These are phyloP conservation scores for Brachypteracias leptosomus DNA, from an alignment of 2,113 vertebrate genomes.

Conservation along the genomic window DNA sequence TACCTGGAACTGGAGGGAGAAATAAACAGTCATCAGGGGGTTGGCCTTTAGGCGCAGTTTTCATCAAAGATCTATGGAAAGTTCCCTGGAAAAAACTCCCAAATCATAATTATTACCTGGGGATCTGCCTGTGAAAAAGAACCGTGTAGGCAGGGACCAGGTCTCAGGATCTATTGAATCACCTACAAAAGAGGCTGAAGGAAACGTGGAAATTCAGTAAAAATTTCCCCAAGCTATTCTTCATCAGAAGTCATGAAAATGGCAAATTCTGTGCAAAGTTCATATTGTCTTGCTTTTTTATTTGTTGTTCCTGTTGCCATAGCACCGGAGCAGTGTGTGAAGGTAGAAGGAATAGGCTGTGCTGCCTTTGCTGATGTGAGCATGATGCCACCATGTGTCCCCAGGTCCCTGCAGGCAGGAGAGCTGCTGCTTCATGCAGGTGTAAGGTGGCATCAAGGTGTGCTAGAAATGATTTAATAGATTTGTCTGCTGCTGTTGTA, in stretches of 20 bases:
- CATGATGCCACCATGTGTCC: rapidly evolving
- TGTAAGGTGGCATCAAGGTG: neutral
- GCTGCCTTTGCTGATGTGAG: rapidly evolving
- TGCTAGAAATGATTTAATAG: neutral
- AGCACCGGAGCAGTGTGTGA: neutral
- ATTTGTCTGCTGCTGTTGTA: neutral
- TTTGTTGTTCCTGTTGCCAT: neutral
- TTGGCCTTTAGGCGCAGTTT: neutral
- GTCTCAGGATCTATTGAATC: neutral
- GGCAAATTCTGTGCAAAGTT: neutral
- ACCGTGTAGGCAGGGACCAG: neutral
- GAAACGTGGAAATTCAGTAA: neutral
- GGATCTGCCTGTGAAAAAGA: neutral
- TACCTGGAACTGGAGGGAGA: neutral
- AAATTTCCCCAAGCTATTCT: neutral
- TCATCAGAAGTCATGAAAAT: neutral
- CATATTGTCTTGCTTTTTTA: neutral
- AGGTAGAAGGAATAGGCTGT: neutral
- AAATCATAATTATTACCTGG: neutral
- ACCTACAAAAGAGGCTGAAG: neutral
- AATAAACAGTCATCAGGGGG: neutral
- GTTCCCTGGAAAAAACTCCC: neutral
- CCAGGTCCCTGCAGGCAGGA: rapidly evolving
- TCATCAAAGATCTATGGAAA: neutral
- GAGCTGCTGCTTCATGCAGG: neutral